Base-by-base conservation (phyloP, 1,140 invertebrate genomes). In the Panagrolaimus sp. region DNA sequence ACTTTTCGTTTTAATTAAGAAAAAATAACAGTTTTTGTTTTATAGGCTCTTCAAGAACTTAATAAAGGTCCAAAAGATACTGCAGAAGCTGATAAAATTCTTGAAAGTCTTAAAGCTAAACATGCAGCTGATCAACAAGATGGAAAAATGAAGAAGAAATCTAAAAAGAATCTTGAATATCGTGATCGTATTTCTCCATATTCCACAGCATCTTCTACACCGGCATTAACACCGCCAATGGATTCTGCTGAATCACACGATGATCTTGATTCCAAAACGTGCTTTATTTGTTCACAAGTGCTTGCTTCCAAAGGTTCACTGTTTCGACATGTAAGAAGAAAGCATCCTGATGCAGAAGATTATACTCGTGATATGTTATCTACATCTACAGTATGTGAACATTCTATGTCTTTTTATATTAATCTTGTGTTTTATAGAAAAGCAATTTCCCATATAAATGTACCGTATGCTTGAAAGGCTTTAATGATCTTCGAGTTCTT, bases 41-140 rank as follows among this genome's bases (percentile, higher is more conserved):
- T 57, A n/a, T 8, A 57, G 51, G 51, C 16, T 57, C 20, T 27
- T 11, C 20, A 57, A 20, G 51, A 27, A 25, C 51, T 51, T 25
- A 8, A 20, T 1, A 57, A 57, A 57, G 5, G 13, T 11, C 20
- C n/a, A 5, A 27, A 57, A 3, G 51, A 57, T 27, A 9, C 27
- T 11, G 51, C 51, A 9, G 51, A 57, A 25, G 51, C 27, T 27
- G 51, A 57, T 16, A 27, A 20, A 20, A 57, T 57, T 16, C 27
- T 57, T 20, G 20, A 57, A 20, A 57, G 27, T 9, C 51, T 57
- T 11, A 57, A 57, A 27, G 51, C 51, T 27, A 57, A 57, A 27
- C 51, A 27, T 11, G 51, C n/a, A 20, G 20, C 9, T 5, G 51
- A 57, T 25, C 51, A 25, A 20, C n/a, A 20, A 20, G 51, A 13